Conservation (phyloP, 2,113 vertebrate genomes). For the Pollachius pollachius region DNA sequence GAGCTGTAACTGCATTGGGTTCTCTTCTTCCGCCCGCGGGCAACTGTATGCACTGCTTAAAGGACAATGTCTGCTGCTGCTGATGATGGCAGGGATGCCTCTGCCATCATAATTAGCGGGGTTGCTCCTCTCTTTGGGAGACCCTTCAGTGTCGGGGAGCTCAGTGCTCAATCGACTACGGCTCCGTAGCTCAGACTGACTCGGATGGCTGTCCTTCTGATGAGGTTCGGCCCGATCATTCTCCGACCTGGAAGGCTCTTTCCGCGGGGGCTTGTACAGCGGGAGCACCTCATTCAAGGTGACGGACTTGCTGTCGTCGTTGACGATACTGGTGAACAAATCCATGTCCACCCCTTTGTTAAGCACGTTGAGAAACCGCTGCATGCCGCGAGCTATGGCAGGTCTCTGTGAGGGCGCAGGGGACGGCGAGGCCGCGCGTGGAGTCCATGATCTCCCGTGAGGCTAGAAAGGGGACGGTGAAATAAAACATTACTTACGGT, state of each 20-base stretch:
- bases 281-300: neutral
- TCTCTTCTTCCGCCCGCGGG: neutral
- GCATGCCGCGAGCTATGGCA: slow-evolving; percentile 38
- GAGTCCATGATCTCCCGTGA: neutral
- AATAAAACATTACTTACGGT: neutral
- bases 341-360: slow-evolving; percentile 66
- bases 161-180: neutral
- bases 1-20: slow-evolving; percentile 30
- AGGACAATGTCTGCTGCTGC: neutral
- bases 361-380: slow-evolving; percentile 61
- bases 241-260: neutral
- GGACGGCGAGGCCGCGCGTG: neutral
- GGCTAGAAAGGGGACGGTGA: slow-evolving; percentile 21
- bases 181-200: neutral
- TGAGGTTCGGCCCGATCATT: neutral
- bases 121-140: neutral
- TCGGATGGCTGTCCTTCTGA: neutral
- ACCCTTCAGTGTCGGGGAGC: neutral
- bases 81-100: neutral
- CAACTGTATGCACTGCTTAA: slow-evolving; percentile 15
- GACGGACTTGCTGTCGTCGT: slow-evolving; percentile 23
- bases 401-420: slow-evolving; percentile 10
- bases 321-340: slow-evolving; percentile 48
- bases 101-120: neutral
- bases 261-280: neutral